Evolutionary conservation across 2,113 vertebrate genomes (phyloP).

Genomic region (Uria lomvia): DNA sequence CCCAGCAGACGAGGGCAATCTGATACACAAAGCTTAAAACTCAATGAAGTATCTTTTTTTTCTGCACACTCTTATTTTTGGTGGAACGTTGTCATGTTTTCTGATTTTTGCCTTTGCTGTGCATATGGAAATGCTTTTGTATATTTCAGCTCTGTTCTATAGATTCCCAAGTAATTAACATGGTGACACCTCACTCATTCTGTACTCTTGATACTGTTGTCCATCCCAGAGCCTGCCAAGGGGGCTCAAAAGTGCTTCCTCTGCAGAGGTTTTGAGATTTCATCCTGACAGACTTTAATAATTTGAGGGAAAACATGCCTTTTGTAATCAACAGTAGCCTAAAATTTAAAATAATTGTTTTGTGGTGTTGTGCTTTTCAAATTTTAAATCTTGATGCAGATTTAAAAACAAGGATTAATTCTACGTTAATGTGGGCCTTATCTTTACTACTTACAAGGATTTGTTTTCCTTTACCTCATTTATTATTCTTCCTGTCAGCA

Average conservation of each 20-base stretch:
- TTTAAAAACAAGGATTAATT: not conserved
- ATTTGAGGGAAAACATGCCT: not conserved
- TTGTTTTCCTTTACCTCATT: not conserved
- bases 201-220: not conserved
- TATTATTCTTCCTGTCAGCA: not conserved
- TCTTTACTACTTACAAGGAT: not conserved
- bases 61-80: not conserved
- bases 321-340: not conserved
- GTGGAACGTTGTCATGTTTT: not conserved
- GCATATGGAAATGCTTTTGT: not conserved
- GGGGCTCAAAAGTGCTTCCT: not conserved
- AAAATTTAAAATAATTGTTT: not conserved
- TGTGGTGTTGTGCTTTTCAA: not conserved
- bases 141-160: not conserved
- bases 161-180: not conserved
- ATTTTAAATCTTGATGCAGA: not conserved
- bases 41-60: not conserved
- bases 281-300: not conserved
- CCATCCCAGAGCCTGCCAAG: not conserved
- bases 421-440: not conserved
- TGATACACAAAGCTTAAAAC: not conserved
- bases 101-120: not conserved
- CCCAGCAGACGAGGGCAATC: not conserved
- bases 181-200: not conserved
- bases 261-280: not conserved